Evolutionary conservation across 2,113 vertebrate genomes (phyloP).

Genomic region (Elanoides forficatus): DNA sequence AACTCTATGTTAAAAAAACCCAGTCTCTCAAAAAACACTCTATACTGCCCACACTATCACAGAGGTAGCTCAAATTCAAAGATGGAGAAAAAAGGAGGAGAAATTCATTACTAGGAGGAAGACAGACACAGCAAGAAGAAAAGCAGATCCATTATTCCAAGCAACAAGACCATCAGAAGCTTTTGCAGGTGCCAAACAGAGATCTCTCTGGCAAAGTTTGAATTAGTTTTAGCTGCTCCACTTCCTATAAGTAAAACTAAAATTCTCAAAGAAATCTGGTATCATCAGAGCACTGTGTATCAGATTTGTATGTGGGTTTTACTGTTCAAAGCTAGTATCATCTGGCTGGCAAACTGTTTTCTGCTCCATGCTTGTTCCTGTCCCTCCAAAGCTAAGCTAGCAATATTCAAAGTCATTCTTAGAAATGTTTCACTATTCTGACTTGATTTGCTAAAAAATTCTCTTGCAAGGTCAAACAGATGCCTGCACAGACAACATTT

Average conservation of each 20-base stretch:
- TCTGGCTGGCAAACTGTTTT: background rate
- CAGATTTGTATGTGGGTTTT: too few species aligned
- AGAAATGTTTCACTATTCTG: background rate
- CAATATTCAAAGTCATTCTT: background rate
- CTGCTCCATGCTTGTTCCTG: background rate
- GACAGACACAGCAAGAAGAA: background rate
- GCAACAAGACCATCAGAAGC: background rate
- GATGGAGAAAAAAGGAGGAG: background rate
- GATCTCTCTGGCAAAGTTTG: background rate
- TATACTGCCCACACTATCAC: accelerated
- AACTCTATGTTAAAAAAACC: too few species aligned
- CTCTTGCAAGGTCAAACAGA: background rate
- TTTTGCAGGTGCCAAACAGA: background rate
- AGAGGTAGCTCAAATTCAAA: background rate
- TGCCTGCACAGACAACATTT: background rate
- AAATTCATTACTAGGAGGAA: background rate
- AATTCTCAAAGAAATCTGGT: background rate
- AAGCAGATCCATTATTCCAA: background rate
- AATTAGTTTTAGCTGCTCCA: background rate
- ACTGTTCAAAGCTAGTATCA: background rate
- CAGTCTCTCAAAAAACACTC: background rate
- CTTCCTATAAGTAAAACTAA: background rate
- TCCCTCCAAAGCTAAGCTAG: background rate
- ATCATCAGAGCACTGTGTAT: background rate
- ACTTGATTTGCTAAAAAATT: background rate